These are phyloP conservation scores for Diplogasteroides magnus DNA, from an alignment of 1,140 invertebrate species.

Conservation along the genomic window DNA sequence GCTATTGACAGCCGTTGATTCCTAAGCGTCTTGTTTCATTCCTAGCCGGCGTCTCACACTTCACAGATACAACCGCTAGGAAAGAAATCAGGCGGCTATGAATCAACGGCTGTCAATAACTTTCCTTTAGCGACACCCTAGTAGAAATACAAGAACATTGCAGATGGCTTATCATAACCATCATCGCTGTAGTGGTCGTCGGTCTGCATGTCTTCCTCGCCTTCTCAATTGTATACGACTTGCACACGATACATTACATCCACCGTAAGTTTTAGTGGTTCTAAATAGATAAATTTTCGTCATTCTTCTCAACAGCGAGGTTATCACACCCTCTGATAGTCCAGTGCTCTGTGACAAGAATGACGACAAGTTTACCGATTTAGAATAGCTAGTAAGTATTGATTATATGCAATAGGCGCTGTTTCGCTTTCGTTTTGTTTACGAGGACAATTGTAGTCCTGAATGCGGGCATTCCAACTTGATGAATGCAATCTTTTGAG, in stretches of 20 bases:
- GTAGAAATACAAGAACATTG: too few relatives aligned
- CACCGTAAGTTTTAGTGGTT: background rate
- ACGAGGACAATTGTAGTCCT: too few relatives aligned
- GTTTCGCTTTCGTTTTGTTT: too few relatives aligned
- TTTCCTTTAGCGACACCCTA: too few relatives aligned
- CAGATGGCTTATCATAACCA: background rate
- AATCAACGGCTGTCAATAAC: too few relatives aligned
- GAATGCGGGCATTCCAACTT: too few relatives aligned
- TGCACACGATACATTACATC: background rate
- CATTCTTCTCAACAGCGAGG: background rate
- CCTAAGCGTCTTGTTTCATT: too few relatives aligned
- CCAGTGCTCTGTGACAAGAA: background rate
- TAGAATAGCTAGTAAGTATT: background rate
- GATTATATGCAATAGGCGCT: background rate
- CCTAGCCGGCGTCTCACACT: too few relatives aligned
- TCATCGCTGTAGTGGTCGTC: background rate
- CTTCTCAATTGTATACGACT: background rate
- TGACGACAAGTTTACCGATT: background rate
- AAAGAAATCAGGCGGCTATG: too few relatives aligned
- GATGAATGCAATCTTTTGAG: too few relatives aligned
- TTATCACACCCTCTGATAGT: background rate
- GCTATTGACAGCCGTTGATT: too few relatives aligned
- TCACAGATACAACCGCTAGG: too few relatives aligned
- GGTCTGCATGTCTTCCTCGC: background rate
- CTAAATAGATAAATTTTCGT: background rate